A percentile compares a stretch with the other conserved stretches of the same genome.
Evolutionary conservation across 1,140 invertebrate genomes (phyloP).

Genomic region (Bombus difficillimus): DNA sequence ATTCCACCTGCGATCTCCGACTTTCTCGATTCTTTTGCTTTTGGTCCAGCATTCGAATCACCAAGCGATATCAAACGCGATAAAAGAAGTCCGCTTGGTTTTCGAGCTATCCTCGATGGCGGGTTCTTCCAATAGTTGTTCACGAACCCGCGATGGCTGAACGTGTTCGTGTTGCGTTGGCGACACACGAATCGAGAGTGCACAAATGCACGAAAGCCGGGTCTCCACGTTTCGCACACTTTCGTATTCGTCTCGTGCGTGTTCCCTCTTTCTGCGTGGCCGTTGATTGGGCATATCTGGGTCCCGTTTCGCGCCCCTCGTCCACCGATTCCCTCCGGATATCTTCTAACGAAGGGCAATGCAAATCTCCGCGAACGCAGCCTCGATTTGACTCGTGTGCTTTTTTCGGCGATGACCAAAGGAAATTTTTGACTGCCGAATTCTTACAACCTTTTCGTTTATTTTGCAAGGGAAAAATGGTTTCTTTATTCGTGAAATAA

Average conservation of each 20-base stretch:
- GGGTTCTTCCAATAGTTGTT: slow-evolving; percentile 41
- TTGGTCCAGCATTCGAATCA: background rate
- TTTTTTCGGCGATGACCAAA: background rate
- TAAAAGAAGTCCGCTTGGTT: slow-evolving; percentile 31
- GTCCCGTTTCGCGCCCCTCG: slow-evolving; percentile 1
- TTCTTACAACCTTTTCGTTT: too few relatives aligned
- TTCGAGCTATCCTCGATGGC: slow-evolving; percentile 47
- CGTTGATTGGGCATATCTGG: slow-evolving; percentile 57
- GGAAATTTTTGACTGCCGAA: background rate
- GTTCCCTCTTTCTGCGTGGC: slow-evolving; percentile 38
- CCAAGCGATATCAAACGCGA: slow-evolving; percentile 37
- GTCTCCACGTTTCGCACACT: background rate
- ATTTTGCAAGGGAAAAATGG: background rate
- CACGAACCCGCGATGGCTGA: slow-evolving; percentile 48
- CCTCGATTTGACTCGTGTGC: background rate
- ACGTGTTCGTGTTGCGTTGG: slow-evolving; percentile 11
- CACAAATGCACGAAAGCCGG: background rate
- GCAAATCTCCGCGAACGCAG: slow-evolving; percentile 44
- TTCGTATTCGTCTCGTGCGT: background rate
- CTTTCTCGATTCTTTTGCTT: background rate
- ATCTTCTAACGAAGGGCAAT: slow-evolving; percentile 44
- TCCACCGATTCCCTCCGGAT: slow-evolving; percentile 4
- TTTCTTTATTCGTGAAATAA: background rate
- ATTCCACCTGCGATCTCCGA: background rate
- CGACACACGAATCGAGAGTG: slow-evolving; percentile 37